Evolutionary conservation across 2,113 vertebrate species (phyloP), one percentile per base, ranked within the genome.

Genomic region (Rhegmatorhina hoffmannsi): DNA sequence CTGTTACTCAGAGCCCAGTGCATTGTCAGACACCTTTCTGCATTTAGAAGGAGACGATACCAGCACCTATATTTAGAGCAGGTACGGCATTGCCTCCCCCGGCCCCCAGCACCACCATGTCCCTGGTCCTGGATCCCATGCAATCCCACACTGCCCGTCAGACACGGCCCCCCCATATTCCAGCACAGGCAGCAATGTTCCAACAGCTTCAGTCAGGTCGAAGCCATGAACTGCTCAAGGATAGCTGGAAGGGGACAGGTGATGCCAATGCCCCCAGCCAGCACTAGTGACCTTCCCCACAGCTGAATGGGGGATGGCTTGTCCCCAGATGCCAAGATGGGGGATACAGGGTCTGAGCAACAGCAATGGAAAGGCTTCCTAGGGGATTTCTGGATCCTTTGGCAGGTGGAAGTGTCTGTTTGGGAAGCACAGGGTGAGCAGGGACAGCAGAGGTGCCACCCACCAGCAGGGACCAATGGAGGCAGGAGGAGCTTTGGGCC

Each of bases 1-100:
- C 90, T 94, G 92, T 95, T 97, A 96, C 93, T 96, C 75, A 94
- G 78, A 89, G 66, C 90, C 84, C 64, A 26, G 94, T 31, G 92
- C 85, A 93, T 94, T 90, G 83, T 95, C 91, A 94, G 93, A 91
- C 89, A 78, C 84, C 90, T 67, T 87, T 83, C 95, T 88, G 68
- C 90, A 58, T 90, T 89, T 92, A 95, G 94, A 90, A 97, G 93
- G 40, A 94, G 77, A 89, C 40, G 33, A 78, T 53, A 69, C 74
- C 67, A 56, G 85, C 55, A 40, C 47, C 86, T 68, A 43, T 84
- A 64, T 84, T 92, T 95, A 84, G 36, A 93, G 67, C 38, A 69
- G 1, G 9, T 33, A 77, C 1, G 17, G 60, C 86, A 72, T 31
- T 9, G 13, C 38, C 31, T 40, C 58, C 72, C 36, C 43, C 12